A percentile compares a stretch with the other conserved stretches of the same genome.
Evolutionary conservation across 92 coral and sea anemone genomes (phyloP).

Genomic region (Porites divaricata): DNA sequence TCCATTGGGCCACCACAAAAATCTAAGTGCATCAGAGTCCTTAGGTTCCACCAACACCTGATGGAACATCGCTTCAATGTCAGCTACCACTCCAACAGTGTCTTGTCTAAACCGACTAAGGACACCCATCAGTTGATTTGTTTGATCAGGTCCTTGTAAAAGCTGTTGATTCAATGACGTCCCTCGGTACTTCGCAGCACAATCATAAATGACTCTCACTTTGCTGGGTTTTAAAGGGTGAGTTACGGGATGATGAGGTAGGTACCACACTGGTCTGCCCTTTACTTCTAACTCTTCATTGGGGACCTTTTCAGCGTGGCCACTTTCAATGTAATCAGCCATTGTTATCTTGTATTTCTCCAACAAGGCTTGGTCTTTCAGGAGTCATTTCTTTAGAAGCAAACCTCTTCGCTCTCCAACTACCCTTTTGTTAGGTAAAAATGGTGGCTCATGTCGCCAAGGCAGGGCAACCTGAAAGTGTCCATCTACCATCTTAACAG

Average conservation of each 20-base stretch:
- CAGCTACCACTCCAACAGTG: conserved; percentile 43
- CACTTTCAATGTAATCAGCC: conserved; percentile 51
- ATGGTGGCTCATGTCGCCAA: conserved; percentile 62
- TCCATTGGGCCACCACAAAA: conserved; percentile 64
- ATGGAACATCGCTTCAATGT: conserved; percentile 64
- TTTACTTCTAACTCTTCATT: conserved; percentile 5
- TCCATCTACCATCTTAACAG: conserved; percentile 40
- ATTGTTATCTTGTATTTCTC: conserved; percentile 61
- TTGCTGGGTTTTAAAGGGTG: conserved; percentile 65
- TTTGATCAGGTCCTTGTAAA: conserved; percentile 51
- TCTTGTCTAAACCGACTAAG: conserved; percentile 61
- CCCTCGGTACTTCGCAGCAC: conserved; percentile 52
- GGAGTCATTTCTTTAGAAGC: conserved; percentile 56
- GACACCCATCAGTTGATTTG: conserved; percentile 55
- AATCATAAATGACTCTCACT: conserved; percentile 59
- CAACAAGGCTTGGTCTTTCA: conserved; percentile 43
- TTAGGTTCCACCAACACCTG: conserved; percentile 64
- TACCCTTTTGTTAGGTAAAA: conserved; percentile 56
- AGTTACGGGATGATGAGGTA: conserved; percentile 23
- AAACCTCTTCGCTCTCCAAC: conserved; percentile 55
- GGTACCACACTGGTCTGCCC: conserved; percentile 21
- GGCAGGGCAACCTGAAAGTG: conserved; percentile 69
- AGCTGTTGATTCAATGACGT: conserved; percentile 48
- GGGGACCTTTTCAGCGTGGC: conserved; percentile 62
- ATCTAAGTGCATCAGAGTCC: conserved; percentile 50